Percentiles rank a stretch among this genome's conserved stretches.
Conservation (phyloP, 2,888 invertebrate species). For the Hololepta plana region DNA sequence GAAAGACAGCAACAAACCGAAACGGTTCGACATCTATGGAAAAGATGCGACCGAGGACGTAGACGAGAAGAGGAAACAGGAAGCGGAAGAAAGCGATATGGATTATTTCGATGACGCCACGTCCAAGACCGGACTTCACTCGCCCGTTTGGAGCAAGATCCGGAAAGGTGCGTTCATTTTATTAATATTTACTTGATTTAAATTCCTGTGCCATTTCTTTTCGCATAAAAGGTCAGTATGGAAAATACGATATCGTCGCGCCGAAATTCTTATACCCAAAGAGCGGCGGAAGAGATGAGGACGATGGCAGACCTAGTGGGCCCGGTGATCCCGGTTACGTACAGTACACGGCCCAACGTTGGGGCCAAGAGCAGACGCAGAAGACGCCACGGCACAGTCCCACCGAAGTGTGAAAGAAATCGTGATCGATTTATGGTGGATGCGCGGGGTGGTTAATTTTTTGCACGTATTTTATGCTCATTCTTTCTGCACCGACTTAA, state of each 20-base stretch:
- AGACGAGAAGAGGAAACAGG: slow-evolving; percentile 14
- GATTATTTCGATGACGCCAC: no score
- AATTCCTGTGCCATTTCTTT: neutral
- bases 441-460: no score
- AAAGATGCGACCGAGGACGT: slow-evolving; percentile 20
- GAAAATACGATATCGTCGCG: slow-evolving; percentile 26
- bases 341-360: slow-evolving; percentile 50
- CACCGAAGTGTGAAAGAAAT: slow-evolving; percentile 12
- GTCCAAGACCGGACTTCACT: no score
- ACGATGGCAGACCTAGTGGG: slow-evolving; percentile 30
- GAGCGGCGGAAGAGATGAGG: slow-evolving; percentile 27
- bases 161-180: slow-evolving; percentile 19
- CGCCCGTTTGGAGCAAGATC: slow-evolving; percentile 27
- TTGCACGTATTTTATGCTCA: no score
- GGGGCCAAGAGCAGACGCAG: slow-evolving; percentile 31
- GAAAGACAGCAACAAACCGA: slow-evolving; percentile 1
- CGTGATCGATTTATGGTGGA: no score
- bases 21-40: slow-evolving; percentile 21
- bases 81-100: slow-evolving; percentile 14
- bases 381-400: slow-evolving; percentile 30
- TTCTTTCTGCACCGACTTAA: no score
- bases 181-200: slow-evolving; percentile 8
- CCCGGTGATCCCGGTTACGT: slow-evolving; percentile 59
- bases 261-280: slow-evolving; percentile 25
- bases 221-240: slow-evolving; percentile 30